These are phyloP conservation scores for Sipha maydis DNA, from an alignment of 2,888 invertebrate genomes.

Conservation along the genomic window DNA sequence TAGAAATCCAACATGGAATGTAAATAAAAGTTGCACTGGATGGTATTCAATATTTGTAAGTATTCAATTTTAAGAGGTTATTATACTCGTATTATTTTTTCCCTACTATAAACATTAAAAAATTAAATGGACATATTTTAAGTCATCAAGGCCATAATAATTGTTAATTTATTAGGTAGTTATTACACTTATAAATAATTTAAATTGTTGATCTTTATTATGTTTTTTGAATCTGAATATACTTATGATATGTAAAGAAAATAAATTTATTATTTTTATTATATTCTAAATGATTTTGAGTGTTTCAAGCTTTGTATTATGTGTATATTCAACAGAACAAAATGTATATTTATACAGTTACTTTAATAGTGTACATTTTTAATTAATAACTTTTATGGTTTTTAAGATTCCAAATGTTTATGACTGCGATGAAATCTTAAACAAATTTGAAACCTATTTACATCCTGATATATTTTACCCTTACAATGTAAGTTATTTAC, in stretches of 20 bases:
- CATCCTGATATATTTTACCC: background rate
- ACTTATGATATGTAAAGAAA: too few relatives aligned
- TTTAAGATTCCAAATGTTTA: constrained; percentile 15
- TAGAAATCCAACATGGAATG: background rate
- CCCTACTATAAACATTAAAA: background rate
- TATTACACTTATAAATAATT: too few relatives aligned
- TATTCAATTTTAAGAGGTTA: background rate
- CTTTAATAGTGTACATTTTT: background rate
- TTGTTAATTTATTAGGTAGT: too few relatives aligned
- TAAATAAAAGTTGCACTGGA: constrained; percentile 1
- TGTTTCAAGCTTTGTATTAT: too few relatives aligned
- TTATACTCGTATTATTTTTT: too few relatives aligned
- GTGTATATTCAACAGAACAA: too few relatives aligned
- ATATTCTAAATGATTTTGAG: too few relatives aligned
- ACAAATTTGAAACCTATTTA: background rate
- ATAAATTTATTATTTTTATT: too few relatives aligned
- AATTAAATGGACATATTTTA: background rate
- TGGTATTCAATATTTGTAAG: constrained; percentile 22
- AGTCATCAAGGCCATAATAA: too few relatives aligned
- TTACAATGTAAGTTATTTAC: constrained; percentile 9
- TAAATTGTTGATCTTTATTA: too few relatives aligned
- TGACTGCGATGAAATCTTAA: constrained; percentile 18
- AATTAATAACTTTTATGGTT: background rate
- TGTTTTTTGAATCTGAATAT: too few relatives aligned
- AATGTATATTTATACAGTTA: too few relatives aligned